Conservation (phyloP, 2,888 invertebrate species). For the Agonopterix subpropinquella region DNA sequence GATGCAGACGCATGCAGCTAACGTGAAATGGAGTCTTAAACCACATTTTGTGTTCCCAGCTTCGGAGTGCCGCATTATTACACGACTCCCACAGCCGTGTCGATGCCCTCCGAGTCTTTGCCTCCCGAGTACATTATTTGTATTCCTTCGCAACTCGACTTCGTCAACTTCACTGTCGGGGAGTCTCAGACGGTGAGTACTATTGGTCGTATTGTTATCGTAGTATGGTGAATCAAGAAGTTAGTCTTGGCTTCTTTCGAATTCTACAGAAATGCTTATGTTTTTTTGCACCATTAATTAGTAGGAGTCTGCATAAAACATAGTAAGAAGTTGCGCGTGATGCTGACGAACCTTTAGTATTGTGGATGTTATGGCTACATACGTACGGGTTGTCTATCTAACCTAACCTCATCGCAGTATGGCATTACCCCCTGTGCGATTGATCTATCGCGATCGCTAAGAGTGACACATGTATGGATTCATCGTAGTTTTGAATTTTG, state of each 20-base stretch:
- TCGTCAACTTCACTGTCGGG: conserved; percentile 51
- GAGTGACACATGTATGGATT: too few species aligned
- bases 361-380: too few species aligned
- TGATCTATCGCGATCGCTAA: too few species aligned
- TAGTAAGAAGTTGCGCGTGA: too few species aligned
- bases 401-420: too few species aligned
- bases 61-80: neutral
- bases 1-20: conserved; percentile 20
- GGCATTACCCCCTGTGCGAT: too few species aligned
- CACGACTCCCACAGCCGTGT: conserved; percentile 8
- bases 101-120: conserved; percentile 10
- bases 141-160: conserved; percentile 42
- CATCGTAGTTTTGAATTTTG: too few species aligned
- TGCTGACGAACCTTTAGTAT: too few species aligned
- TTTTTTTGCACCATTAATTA: too few species aligned
- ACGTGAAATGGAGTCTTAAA: conserved; percentile 19
- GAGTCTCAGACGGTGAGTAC: conserved; percentile 34
- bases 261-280: too few species aligned
- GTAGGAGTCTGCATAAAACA: too few species aligned
- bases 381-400: too few species aligned
- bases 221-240: neutral
- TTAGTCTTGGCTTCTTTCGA: neutral
- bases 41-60: neutral
- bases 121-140: conserved; percentile 36
- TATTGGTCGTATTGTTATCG: neutral